Evolutionary conservation across 1,140 invertebrate genomes (phyloP).

Genomic region (Drosophila tani): DNA sequence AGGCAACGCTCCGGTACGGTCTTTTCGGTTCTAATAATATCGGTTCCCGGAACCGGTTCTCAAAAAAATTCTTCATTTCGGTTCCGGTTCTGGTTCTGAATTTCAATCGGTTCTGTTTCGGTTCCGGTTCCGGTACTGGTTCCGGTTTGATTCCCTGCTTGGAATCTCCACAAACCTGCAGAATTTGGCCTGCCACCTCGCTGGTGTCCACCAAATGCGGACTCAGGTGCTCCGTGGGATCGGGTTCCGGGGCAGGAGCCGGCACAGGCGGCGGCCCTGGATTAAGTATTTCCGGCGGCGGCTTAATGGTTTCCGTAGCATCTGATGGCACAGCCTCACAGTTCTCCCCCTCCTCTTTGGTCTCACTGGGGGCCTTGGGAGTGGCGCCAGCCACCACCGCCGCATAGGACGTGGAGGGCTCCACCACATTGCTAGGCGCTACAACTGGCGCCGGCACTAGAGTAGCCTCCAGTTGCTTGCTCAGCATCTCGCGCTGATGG

Average conservation of each 20-base stretch:
- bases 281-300: constrained; percentile 13
- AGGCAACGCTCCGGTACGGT: no score
- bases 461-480: constrained; percentile 74
- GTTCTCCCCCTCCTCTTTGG: constrained; percentile 43
- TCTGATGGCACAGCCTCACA: constrained; percentile 62
- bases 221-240: constrained; percentile 86
- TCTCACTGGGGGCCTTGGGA: constrained; percentile 49
- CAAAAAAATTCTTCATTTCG: no score
- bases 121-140: no score
- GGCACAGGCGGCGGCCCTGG: constrained; percentile 4
- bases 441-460: constrained; percentile 38
- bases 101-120: no score
- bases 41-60: no score
- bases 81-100: no score
- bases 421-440: constrained; percentile 42
- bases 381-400: constrained; percentile 66
- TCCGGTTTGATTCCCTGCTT: no score
- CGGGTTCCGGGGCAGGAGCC: constrained; percentile 47
- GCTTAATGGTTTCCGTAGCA: constrained; percentile 52
- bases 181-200: constrained; percentile 86
- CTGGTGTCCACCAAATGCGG: constrained; percentile 87
- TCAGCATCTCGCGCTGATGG: constrained; percentile 74
- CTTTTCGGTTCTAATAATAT: no score
- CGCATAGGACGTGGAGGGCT: constrained; percentile 68
- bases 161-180: constrained; percentile 85